Conservation (phyloP, 2,797 vertebrate species). For the Philypnodon macrostomus region DNA sequence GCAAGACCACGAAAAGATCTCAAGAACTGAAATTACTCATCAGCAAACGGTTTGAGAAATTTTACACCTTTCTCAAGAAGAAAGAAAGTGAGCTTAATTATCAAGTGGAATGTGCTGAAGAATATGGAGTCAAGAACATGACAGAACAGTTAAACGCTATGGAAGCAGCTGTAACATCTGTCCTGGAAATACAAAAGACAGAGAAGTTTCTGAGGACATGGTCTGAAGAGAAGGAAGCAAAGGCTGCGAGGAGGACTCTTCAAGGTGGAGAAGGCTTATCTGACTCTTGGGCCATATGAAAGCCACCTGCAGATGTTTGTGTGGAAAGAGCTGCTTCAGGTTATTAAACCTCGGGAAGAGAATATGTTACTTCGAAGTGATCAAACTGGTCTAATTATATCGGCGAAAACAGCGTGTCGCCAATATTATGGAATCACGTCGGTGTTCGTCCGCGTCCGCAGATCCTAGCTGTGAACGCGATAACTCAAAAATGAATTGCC, state of each 20-base stretch:
- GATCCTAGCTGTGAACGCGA: no score
- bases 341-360: conserved; percentile 37
- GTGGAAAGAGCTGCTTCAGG: conserved; percentile 65
- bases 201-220: conserved; percentile 20
- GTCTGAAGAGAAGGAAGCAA: not conserved
- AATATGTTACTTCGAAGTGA: no score
- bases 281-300: conserved; percentile 52
- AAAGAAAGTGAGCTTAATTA: conserved; percentile 33
- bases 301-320: conserved; percentile 65
- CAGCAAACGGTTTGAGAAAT: conserved; percentile 29
- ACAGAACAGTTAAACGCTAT: not conserved
- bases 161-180: conserved; percentile 3
- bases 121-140: conserved; percentile 26
- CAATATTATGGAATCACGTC: no score
- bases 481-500: no score
- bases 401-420: no score
- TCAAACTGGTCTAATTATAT: no score
- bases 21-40: conserved; percentile 25
- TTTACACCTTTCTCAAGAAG: conserved; percentile 31
- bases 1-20: conserved; percentile 39
- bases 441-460: no score
- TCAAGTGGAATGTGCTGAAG: conserved; percentile 22
- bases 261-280: conserved; percentile 18
- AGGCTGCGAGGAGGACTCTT: not conserved
- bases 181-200: conserved; percentile 7